A percentile compares a stretch with the other conserved stretches of the same genome.
phyloP scores from a whole-genome alignment of 1,140 invertebrate genomes.

The Sarcophaga peregrina region DNA sequence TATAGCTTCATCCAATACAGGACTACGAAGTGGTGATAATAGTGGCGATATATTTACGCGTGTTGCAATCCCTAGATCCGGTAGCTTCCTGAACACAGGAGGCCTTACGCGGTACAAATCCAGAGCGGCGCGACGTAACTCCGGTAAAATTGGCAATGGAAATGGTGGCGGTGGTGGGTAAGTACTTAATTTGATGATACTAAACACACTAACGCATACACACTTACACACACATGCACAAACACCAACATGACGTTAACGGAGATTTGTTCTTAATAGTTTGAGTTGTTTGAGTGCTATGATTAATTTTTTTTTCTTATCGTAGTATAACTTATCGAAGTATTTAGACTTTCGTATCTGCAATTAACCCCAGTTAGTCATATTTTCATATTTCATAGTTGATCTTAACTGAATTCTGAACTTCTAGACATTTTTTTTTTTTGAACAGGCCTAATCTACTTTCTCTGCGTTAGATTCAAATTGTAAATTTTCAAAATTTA shows the following conservation, averaged over 20 bases:
- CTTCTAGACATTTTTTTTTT: too few species aligned
- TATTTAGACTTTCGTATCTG: too few species aligned
- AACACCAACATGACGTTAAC: background rate
- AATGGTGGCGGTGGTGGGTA: slow-evolving; percentile 59
- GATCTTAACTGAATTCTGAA: too few species aligned
- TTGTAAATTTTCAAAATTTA: too few species aligned
- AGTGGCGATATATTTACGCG: slow-evolving; percentile 83
- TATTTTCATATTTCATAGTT: too few species aligned
- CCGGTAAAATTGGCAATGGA: slow-evolving; percentile 53
- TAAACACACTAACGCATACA: background rate
- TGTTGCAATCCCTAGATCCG: slow-evolving; percentile 83
- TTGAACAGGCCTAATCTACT: too few species aligned
- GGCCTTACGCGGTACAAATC: slow-evolving; percentile 77
- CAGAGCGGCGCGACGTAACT: slow-evolving; percentile 60
- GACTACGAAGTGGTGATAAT: slow-evolving; percentile 63
- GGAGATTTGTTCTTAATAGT: too few species aligned
- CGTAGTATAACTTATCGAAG: too few species aligned
- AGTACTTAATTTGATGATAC: slow-evolving; percentile 47
- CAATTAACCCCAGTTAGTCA: too few species aligned
- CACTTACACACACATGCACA: background rate
- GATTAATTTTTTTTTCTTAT: too few species aligned
- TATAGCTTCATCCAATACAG: slow-evolving; percentile 48
- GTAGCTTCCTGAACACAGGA: slow-evolving; percentile 84
- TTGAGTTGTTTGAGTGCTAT: too few species aligned
- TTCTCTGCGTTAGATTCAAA: too few species aligned